Conservation (phyloP, 2,113 vertebrate genomes). For the Python bivittatus region DNA sequence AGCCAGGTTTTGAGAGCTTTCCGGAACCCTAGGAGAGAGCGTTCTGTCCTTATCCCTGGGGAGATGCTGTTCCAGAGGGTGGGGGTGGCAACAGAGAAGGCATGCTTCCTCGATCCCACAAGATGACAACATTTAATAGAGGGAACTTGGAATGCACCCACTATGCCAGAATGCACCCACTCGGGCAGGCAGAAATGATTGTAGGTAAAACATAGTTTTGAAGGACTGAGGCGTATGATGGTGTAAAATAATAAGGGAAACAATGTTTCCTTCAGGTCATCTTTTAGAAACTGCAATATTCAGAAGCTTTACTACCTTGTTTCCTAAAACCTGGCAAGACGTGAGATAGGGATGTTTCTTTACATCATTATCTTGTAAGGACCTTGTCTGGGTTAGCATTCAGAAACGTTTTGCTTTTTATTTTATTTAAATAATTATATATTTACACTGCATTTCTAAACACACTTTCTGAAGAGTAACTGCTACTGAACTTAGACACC, state of each 20-base stretch:
- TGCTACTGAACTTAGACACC: slow-evolving; percentile 23
- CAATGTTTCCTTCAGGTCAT: slow-evolving; percentile 12
- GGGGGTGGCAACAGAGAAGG: no score
- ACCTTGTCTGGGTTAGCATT: background rate
- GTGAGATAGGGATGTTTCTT: no score
- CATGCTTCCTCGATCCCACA: no score
- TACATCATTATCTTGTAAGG: background rate
- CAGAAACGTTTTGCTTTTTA: background rate
- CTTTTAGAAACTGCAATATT: background rate
- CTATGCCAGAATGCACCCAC: no score
- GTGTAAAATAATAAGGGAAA: background rate
- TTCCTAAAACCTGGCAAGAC: no score
- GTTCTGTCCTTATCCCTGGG: no score
- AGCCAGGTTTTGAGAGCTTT: no score
- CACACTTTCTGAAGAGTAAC: background rate
- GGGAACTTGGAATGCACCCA: no score
- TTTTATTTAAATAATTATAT: background rate
- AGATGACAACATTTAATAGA: no score
- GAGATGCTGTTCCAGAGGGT: no score
- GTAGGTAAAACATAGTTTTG: slow-evolving; percentile 22
- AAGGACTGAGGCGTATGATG: background rate
- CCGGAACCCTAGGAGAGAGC: no score
- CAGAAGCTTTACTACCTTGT: background rate
- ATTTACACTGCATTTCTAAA: background rate
- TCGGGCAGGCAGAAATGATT: no score